Evolutionary conservation across 2,113 vertebrate species (phyloP).

Genomic region (Casuarius casuarius): DNA sequence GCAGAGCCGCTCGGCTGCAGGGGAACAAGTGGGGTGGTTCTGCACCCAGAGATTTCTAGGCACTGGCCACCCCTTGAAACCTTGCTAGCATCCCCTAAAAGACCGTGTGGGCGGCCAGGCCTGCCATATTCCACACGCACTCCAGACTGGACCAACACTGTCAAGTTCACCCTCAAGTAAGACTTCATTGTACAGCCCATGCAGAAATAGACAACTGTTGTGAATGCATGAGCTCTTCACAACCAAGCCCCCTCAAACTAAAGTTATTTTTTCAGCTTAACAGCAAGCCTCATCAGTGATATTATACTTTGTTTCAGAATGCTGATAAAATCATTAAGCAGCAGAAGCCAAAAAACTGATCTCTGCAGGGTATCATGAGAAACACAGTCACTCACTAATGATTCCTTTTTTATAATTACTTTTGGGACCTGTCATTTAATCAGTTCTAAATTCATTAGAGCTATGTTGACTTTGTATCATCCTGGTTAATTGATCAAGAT

Average conservation of each 20-base stretch:
- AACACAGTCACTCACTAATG: neutral
- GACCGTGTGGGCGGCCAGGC: too few relatives aligned
- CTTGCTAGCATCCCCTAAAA: neutral
- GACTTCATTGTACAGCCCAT: neutral
- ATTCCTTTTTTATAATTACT: slow-evolving; percentile 16
- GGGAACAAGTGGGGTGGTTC: too few relatives aligned
- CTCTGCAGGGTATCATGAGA: neutral
- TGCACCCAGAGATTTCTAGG: neutral
- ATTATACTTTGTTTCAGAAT: neutral
- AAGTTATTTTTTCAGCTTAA: neutral
- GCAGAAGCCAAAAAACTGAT: neutral
- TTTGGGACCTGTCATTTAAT: slow-evolving; percentile 19
- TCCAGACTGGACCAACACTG: neutral
- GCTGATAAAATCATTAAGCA: neutral
- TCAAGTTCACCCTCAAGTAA: neutral
- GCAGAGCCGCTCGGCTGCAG: neutral
- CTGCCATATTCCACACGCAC: neutral
- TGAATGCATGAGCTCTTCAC: neutral
- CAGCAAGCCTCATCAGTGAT: neutral
- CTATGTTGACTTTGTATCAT: neutral
- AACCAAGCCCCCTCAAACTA: neutral
- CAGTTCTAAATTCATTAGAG: slow-evolving; percentile 10
- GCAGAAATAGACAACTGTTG: neutral
- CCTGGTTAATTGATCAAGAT: neutral
- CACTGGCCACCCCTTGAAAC: neutral